A percentile compares a stretch with the other conserved stretches of the same genome.
Evolutionary conservation across 2,888 invertebrate genomes (phyloP).

Genomic region (Ecliptopera silaceata): DNA sequence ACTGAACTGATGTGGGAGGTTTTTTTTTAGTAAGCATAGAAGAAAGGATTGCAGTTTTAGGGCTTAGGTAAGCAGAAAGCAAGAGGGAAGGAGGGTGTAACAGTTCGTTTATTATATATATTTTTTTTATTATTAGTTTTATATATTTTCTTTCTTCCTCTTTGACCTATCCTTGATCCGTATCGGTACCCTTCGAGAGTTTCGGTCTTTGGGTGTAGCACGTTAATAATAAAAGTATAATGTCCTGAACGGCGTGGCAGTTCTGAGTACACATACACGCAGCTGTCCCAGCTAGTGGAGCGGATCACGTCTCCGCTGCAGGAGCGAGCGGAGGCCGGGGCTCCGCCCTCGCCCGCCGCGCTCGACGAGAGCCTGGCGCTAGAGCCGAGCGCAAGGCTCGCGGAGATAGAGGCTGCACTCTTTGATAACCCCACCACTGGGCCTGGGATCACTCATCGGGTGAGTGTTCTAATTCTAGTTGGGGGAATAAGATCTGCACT

Average conservation of each 20-base stretch:
- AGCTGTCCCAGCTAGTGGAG: slow-evolving; percentile 90
- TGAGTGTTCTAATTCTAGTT: slow-evolving; percentile 37
- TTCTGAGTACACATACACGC: slow-evolving; percentile 90
- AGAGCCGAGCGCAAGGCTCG: slow-evolving; percentile 54
- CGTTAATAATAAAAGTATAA: not conserved
- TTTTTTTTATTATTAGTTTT: too few relatives aligned
- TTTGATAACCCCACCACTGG: slow-evolving; percentile 68
- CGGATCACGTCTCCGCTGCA: slow-evolving; percentile 84
- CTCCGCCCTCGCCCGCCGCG: slow-evolving; percentile 58
- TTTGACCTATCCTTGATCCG: too few relatives aligned
- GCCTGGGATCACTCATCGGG: slow-evolving; percentile 72
- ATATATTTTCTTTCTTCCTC: too few relatives aligned
- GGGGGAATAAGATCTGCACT: too few relatives aligned
- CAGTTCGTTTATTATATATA: too few relatives aligned
- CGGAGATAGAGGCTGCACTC: slow-evolving; percentile 61
- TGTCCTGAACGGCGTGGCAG: slow-evolving; percentile 64
- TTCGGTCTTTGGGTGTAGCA: too few relatives aligned
- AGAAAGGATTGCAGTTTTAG: too few relatives aligned
- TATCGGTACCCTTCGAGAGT: too few relatives aligned
- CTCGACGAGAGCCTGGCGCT: slow-evolving; percentile 69
- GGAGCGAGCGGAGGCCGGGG: slow-evolving; percentile 55
- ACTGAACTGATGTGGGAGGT: too few relatives aligned
- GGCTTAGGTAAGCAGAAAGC: too few relatives aligned
- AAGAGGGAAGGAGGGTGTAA: too few relatives aligned
- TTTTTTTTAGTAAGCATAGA: too few relatives aligned